Base-by-base conservation (phyloP, 1,140 invertebrate species). In the Drosophila tani region DNA sequence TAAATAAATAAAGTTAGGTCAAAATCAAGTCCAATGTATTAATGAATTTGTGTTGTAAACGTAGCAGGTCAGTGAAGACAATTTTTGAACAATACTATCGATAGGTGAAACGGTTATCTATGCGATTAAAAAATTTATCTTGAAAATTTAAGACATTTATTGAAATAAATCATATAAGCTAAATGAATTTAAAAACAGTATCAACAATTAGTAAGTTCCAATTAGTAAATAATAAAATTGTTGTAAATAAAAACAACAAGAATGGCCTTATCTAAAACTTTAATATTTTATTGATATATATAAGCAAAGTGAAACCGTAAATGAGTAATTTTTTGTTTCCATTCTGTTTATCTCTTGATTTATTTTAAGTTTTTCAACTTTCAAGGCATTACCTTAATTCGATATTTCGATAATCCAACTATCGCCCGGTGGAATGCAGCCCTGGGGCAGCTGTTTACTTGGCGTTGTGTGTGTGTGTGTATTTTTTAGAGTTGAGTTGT, bases 401-500 rank as follows among this genome's bases (percentile, higher is more conserved):
- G 75, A 75, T 75, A 17, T 6, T 27, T 75, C 57, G 69, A 75
- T 56, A 21, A 19, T 8, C 14, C 7, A 32, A n/a, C 21, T 49
- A 64, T 56, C 70, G 58, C 5, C 7, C 29, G 17, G 27, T 17
- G 12, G 12, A 78, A 84, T 81, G 80, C 84, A 88, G 75, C 82
- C 82, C 82, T 81, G 87, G 73, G 82, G 82, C 87, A 91, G 87
- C 87, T 91, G 87, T 91, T 90, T 83, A 81, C 86, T 81, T 82
- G 85, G 79, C 56, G 73, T 57, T 77, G 81, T 66, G 84, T 84
- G 75, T 81, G 86, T 88, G 86, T 88, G 84, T 90, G 77, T 87
- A 75, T 88, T 82, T 86, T 87, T 88, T 88, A 80, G 80, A 84
- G 85, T 90, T 86, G 79, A 81, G 84, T 88, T 88, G 82, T 92